Evolutionary conservation across 2,113 vertebrate species (phyloP).

Genomic region (Parus major): DNA sequence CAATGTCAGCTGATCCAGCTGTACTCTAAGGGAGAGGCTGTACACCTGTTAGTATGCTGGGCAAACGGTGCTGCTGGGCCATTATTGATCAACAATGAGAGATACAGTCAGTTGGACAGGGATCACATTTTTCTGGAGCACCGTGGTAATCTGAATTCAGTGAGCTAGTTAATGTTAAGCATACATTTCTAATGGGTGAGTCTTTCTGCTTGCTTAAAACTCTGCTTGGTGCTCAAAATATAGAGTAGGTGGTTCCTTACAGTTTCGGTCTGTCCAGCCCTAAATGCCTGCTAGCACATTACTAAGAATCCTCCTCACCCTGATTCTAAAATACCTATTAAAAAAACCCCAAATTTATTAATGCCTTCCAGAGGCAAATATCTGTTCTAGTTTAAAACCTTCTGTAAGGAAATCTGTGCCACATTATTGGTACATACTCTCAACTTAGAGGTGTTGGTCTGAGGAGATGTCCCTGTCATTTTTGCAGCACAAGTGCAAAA

Average conservation of each 20-base stretch:
- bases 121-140: neutral
- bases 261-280: neutral
- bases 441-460: neutral
- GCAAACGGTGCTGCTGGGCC: neutral
- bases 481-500: neutral
- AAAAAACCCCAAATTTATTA: neutral
- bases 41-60: neutral
- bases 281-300: neutral
- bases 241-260: neutral
- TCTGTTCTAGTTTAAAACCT: neutral
- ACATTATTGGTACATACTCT: neutral
- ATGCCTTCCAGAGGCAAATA: neutral
- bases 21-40: neutral
- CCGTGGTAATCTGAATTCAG: accelerated
- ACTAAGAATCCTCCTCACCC: neutral
- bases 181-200: neutral
- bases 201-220: neutral
- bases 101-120: neutral
- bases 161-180: neutral
- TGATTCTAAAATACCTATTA: neutral
- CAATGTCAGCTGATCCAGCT: neutral
- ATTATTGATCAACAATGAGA: neutral
- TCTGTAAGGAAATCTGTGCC: neutral
- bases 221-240: neutral
- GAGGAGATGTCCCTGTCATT: neutral